Percentiles rank a stretch among this genome's conserved stretches.
These are phyloP conservation scores for Syngnathus acus DNA, from an alignment of 2,797 vertebrate species.

Conservation along the genomic window DNA sequence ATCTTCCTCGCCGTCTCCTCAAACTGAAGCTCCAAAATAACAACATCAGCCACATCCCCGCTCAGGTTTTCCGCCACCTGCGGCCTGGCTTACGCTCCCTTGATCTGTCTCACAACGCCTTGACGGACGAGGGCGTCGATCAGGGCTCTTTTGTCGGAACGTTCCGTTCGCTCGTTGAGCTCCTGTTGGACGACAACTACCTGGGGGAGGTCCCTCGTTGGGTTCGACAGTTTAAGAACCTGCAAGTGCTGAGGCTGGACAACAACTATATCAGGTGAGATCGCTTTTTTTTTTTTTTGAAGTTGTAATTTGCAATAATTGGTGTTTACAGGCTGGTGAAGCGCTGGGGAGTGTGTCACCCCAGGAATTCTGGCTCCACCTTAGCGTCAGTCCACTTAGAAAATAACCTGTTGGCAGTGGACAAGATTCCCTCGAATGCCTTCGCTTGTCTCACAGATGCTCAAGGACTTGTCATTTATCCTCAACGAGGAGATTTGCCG, in stretches of 20 bases:
- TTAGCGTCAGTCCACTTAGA: conserved; percentile 74
- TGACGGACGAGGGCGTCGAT: conserved; percentile 49
- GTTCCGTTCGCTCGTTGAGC: conserved; percentile 64
- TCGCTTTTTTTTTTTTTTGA: background rate
- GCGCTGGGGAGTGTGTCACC: conserved; percentile 75
- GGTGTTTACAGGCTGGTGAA: conserved; percentile 62
- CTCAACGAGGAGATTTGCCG: conserved; percentile 52
- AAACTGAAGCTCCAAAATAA: conserved; percentile 70
- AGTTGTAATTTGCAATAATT: background rate
- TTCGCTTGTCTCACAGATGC: conserved; percentile 69
- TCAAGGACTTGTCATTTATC: conserved; percentile 64
- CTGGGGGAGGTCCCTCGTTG: conserved; percentile 66
- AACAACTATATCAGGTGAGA: conserved; percentile 73
- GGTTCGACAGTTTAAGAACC: conserved; percentile 67
- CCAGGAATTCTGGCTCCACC: conserved; percentile 60
- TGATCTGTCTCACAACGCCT: conserved; percentile 68
- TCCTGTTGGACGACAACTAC: conserved; percentile 72
- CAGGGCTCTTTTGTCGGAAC: conserved; percentile 67
- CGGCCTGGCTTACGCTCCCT: conserved; percentile 68
- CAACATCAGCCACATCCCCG: conserved; percentile 59
- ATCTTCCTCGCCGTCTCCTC: conserved; percentile 62
- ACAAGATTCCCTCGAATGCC: conserved; percentile 55
- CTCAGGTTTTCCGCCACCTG: conserved; percentile 67
- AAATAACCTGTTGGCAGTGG: conserved; percentile 70
- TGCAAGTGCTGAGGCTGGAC: conserved; percentile 71